Evolutionary conservation across 2,888 invertebrate genomes (phyloP), one percentile per base, ranked within the genome.

Genomic region (Nesidiocoris tenuis): DNA sequence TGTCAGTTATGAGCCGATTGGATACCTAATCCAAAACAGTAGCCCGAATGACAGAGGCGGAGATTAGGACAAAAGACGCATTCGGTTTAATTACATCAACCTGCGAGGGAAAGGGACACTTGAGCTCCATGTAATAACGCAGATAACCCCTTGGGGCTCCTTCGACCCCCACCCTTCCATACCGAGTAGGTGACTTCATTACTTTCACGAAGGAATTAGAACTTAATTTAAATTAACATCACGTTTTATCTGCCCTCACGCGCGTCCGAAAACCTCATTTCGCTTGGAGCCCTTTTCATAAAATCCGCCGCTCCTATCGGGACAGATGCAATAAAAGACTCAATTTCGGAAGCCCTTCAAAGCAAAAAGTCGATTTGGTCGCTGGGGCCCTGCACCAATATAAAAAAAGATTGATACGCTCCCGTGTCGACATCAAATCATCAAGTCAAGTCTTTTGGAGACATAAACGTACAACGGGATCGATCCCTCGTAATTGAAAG

Each of bases 151-250:
- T 7, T 16, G 7, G 19, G 12, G 21, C 61, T 18, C 17, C 57
- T 21, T 57, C 19, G 68, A 68, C 39, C 39, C 39, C 39, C 12
- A 7, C 39, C 12, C 39, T 39, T n/a, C n/a, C 39, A 12, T 39
- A 39, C 39, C 3, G 39, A 39, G 12, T 68, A 68, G 68, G 68
- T 68, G 57, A 68, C 68, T 68, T 68, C 68, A 68, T 68, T 68
- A 68, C 68, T 68, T 68, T 56, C 57, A 9, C 57, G 64, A 7
- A 39, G 39, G 68, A 68, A 68, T 68, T 68, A 68, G 68, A 7
- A 24, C 68, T 57, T 68, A 68, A 68, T 68, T 68, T 68, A 57
- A 68, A 68, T 68, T 68, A 68, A 68, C 68, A 68, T 68, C 68
- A 68, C 68, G 68, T 68, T 68, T 68, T 68, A 68, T 68, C 68